Conservation (phyloP, 2,113 vertebrate genomes). For the Chlamydotis undulata region DNA sequence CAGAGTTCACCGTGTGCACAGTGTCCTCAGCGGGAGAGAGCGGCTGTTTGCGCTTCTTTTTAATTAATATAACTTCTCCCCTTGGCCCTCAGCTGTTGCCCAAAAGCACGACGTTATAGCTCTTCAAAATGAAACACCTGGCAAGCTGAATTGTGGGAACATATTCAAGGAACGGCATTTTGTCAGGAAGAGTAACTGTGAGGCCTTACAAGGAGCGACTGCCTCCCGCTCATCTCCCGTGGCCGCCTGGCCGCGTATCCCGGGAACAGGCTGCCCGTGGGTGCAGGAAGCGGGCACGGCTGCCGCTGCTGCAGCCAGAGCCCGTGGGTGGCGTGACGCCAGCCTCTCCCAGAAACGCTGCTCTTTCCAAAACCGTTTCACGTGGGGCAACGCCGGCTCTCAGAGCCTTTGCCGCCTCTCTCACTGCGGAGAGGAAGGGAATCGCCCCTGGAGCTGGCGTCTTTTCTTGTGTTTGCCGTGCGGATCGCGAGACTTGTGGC, state of each 20-base stretch:
- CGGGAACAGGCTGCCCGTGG: neutral
- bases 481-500: neutral
- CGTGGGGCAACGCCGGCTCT: neutral
- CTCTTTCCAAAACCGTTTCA: neutral
- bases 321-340: neutral
- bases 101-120: neutral
- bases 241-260: neutral
- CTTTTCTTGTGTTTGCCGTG: neutral
- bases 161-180: slow-evolving; percentile 10
- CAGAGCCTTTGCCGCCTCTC: neutral
- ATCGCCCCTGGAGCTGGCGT: neutral
- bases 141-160: neutral
- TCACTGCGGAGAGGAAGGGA: neutral
- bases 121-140: neutral
- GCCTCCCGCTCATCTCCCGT: neutral
- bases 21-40: neutral
- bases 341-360: neutral
- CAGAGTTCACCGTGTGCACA: neutral
- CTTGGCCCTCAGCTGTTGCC: neutral
- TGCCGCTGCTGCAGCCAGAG: neutral
- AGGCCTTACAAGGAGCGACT: slow-evolving; percentile 3
- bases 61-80: neutral
- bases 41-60: neutral
- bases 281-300: neutral
- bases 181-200: slow-evolving; percentile 18